A percentile compares a stretch with the other conserved stretches of the same genome.
Conservation (phyloP, 2,797 vertebrate species). For the Thunnus albacares region DNA sequence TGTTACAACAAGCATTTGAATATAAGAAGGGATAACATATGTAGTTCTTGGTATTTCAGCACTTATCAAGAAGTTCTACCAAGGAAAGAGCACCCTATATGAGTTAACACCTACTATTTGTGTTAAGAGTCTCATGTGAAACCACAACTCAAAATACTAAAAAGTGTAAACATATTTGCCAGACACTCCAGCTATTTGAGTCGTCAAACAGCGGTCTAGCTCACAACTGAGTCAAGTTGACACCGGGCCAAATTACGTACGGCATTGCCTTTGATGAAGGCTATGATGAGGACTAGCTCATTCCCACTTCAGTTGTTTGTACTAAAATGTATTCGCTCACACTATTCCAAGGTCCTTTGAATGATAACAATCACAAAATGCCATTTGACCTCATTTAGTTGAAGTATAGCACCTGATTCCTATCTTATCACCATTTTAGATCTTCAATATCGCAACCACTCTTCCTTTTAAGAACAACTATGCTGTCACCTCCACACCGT, state of each 20-base stretch:
- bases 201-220: background rate
- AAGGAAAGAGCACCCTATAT: background rate
- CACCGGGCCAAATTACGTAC: background rate
- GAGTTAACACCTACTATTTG: background rate
- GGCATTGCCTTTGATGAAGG: background rate
- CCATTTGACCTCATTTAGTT: background rate
- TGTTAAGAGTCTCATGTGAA: background rate
- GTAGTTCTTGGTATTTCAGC: background rate
- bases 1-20: background rate
- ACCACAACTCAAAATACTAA: background rate
- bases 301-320: background rate
- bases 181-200: conserved; percentile 1
- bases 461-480: background rate
- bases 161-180: background rate
- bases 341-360: background rate
- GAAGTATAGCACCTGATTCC: background rate
- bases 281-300: background rate
- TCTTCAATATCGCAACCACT: background rate
- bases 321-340: background rate
- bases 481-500: conserved; percentile 10
- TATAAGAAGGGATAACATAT: no score
- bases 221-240: conserved; percentile 1
- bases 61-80: background rate
- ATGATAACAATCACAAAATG: background rate
- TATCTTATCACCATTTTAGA: background rate